Base-by-base conservation (phyloP, 2,888 invertebrate species). In the Spisula subtruncata region DNA sequence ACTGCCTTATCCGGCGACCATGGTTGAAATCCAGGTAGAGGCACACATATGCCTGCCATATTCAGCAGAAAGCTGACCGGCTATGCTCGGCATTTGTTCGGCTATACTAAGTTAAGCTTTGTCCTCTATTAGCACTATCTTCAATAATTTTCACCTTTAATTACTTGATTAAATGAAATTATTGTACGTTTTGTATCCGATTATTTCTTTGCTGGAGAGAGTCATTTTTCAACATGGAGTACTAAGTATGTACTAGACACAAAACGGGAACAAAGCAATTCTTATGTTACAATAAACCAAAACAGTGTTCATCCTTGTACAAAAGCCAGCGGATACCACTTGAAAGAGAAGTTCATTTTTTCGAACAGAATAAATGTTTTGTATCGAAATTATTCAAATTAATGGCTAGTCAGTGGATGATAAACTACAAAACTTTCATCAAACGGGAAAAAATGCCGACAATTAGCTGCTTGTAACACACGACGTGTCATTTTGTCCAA, bases 401-500 rank as follows among this genome's bases (percentile, higher is more conserved):
- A 66, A 66, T 66, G 20, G 10, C 25, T n/a, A 66, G n/a, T 66
- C 60, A 25, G 60, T 66, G 25, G 10, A 66, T 25, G 25, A 25
- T 66, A 25, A 66, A 25, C 25, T 25, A 66, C 4, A 5, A 66
- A 60, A 14, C 5, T 25, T 20, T n/a, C 10, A 25, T 25, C n/a
- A n/a, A 25, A 25, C 10, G 0, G 2, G 25, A 66, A 25, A 66
- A 25, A 25, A 1, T 10, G 20, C 60, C 20, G 60, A 66, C 60
- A 66, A 66, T 66, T 25, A 16, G 25, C 2, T 25, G 10, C 10
- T 66, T n/a, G 60, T 25, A 25, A 25, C n/a, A 66, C 41, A 41
- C 41, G n/a, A 66, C 60, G 60, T 66, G 25, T 66, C 60, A 66
- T 66, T 66, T 66, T 66, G 12, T 66, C 10, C 60, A 66, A 66